Conservation (phyloP, 2,888 invertebrate species). For the Muscina levida region DNA sequence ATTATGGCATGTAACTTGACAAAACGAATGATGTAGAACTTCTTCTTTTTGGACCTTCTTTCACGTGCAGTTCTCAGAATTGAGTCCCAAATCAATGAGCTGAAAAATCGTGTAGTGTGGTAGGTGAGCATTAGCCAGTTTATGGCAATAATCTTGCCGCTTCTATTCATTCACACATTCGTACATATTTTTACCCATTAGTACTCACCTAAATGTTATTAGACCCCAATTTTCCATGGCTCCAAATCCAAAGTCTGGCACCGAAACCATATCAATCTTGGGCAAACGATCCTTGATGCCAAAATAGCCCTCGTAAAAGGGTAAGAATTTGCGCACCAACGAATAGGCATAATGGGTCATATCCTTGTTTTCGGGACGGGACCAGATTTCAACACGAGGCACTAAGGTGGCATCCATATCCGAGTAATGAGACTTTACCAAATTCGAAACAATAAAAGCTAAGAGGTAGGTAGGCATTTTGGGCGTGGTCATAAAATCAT, state of each 20-base stretch:
- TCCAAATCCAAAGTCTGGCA: conserved; percentile 86
- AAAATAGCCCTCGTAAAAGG: conserved; percentile 85
- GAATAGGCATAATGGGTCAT: conserved; percentile 81
- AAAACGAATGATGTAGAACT: too few relatives aligned
- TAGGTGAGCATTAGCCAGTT: too few relatives aligned
- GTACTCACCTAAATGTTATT: conserved; percentile 81
- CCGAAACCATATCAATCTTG: conserved; percentile 86
- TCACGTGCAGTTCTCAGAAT: too few relatives aligned
- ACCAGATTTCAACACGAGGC: conserved; percentile 79
- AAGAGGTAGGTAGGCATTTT: conserved; percentile 89
- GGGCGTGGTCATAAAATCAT: conserved; percentile 84
- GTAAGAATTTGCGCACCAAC: conserved; percentile 83
- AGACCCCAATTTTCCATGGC: conserved; percentile 88
- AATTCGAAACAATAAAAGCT: conserved; percentile 83
- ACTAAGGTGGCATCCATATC: conserved; percentile 70
- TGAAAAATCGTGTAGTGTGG: too few relatives aligned
- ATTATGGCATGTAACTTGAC: too few relatives aligned
- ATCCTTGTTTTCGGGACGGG: conserved; percentile 75
- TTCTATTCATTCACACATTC: too few relatives aligned
- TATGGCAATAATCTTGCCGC: too few relatives aligned
- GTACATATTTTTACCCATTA: too few relatives aligned
- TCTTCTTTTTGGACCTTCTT: too few relatives aligned
- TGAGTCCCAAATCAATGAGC: too few relatives aligned
- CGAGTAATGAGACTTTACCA: conserved; percentile 77
- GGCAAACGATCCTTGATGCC: conserved; percentile 83